These are phyloP conservation scores for Drosophila nr. medialis DNA, from an alignment of 2,888 invertebrate species.

Conservation along the genomic window DNA sequence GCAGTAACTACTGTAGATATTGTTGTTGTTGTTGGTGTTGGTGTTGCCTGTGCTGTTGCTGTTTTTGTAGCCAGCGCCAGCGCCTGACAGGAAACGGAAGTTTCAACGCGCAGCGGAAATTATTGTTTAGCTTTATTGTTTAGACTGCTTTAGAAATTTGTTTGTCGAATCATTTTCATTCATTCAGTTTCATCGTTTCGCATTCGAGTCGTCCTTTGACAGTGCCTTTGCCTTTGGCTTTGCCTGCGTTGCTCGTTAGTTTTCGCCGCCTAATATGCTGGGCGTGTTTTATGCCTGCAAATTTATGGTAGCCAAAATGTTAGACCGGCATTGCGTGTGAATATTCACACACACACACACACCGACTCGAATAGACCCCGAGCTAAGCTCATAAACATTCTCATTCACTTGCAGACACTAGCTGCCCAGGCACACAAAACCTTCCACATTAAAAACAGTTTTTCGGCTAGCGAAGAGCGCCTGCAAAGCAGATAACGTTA, in stretches of 20 bases:
- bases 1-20: slow-evolving; percentile 12
- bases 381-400: slow-evolving; percentile 33
- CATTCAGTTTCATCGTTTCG: slow-evolving; percentile 51
- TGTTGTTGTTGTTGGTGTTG: neutral
- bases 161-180: slow-evolving; percentile 72
- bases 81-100: slow-evolving; percentile 71
- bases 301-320: slow-evolving; percentile 61
- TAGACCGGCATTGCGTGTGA: slow-evolving; percentile 39
- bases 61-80: slow-evolving; percentile 49
- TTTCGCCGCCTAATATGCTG: slow-evolving; percentile 53
- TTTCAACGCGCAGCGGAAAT: slow-evolving; percentile 75
- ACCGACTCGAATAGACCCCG: neutral
- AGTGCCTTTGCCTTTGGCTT: slow-evolving; percentile 10
- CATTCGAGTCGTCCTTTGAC: slow-evolving; percentile 24
- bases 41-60: slow-evolving; percentile 9
- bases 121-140: slow-evolving; percentile 78
- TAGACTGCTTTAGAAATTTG: slow-evolving; percentile 75
- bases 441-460: slow-evolving; percentile 5
- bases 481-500: neutral
- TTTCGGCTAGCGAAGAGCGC: no score
- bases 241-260: slow-evolving; percentile 29
- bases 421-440: slow-evolving; percentile 10
- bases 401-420: slow-evolving; percentile 45
- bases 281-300: slow-evolving; percentile 62
- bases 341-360: slow-evolving; percentile 9